phyloP scores from a whole-genome alignment of 2,113 vertebrate species.

The Heptranchias perlo region DNA sequence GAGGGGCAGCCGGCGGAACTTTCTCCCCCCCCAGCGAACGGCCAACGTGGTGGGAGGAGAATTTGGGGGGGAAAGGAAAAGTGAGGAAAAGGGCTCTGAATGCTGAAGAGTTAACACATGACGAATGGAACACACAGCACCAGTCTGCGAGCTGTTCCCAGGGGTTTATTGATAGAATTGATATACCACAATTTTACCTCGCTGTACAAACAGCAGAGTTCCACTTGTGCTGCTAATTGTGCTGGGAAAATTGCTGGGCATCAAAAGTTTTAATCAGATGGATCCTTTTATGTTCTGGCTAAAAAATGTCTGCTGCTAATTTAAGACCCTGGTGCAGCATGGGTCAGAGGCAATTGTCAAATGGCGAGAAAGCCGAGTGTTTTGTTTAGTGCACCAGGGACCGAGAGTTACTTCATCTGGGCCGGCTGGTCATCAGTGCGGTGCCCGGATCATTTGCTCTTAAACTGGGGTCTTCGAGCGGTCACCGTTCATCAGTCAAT shows the following conservation, averaged over 20 bases:
- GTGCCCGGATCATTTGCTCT: constrained; percentile 46
- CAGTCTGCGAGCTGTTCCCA: constrained; percentile 7
- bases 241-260: constrained; percentile 51
- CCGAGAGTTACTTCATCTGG: constrained; percentile 51
- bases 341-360: constrained; percentile 47
- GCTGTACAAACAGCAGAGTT: constrained; percentile 40
- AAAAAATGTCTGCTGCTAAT: constrained; percentile 43
- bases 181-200: constrained; percentile 34
- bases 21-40: no score
- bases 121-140: neutral
- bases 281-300: constrained; percentile 39
- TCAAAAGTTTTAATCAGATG: constrained; percentile 49
- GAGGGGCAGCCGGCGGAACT: neutral
- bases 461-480: constrained; percentile 52
- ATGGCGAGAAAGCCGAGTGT: constrained; percentile 43
- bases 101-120: constrained; percentile 25
- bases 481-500: constrained; percentile 48
- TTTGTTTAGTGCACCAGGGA: constrained; percentile 50
- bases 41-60: neutral
- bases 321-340: constrained; percentile 48
- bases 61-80: neutral
- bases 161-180: constrained; percentile 35
- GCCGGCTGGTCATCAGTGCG: constrained; percentile 41
- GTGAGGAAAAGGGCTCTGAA: neutral
- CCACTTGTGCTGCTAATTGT: constrained; percentile 49